Percentiles rank a stretch among this genome's conserved stretches.
Evolutionary conservation across 2,113 vertebrate species (phyloP).

Genomic region (Calyptommatus sinebrachiatus): DNA sequence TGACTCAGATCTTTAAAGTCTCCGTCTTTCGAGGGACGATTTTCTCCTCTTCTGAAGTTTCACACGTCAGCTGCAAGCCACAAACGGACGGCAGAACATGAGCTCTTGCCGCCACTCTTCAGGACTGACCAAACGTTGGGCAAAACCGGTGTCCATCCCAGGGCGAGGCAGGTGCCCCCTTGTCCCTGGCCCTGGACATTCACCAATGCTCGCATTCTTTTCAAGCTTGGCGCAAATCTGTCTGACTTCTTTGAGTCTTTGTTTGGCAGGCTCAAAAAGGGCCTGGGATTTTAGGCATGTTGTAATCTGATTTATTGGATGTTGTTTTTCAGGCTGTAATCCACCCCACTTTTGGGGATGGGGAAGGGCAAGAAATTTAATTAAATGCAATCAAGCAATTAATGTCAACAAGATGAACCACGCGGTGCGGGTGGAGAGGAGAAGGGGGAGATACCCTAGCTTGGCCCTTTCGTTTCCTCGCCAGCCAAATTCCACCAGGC

Average conservation of each 20-base stretch:
- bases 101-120: not conserved
- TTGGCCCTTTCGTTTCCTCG: too few relatives aligned
- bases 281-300: not conserved
- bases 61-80: too few relatives aligned
- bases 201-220: not conserved
- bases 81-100: too few relatives aligned
- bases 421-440: not conserved
- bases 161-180: not conserved
- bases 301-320: not conserved
- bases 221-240: not conserved
- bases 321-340: not conserved
- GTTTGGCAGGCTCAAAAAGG: not conserved
- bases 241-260: not conserved
- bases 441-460: too few relatives aligned
- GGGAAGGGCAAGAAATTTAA: not conserved
- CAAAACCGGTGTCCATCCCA: not conserved
- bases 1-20: too few relatives aligned
- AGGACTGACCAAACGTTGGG: not conserved
- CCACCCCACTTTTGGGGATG: not conserved
- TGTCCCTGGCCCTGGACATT: not conserved
- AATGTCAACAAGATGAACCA: not conserved
- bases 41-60: too few relatives aligned
- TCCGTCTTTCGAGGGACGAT: too few relatives aligned
- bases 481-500: too few relatives aligned
- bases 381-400: not conserved